These are phyloP conservation scores for Megatriorchis doriae DNA, from an alignment of 2,113 vertebrate genomes.

Conservation along the genomic window DNA sequence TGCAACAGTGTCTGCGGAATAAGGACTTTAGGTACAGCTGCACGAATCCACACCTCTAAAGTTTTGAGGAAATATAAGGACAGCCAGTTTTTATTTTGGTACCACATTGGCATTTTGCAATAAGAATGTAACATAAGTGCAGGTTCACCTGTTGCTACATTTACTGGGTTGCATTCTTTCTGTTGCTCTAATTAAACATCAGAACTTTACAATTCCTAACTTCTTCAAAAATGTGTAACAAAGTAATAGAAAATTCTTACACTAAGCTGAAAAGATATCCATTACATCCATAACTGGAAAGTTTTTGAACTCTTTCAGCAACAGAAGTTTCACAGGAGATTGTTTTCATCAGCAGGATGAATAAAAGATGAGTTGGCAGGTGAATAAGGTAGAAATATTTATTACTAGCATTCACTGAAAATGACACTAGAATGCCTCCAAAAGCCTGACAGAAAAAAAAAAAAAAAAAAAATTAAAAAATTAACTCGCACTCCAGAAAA, in stretches of 20 bases:
- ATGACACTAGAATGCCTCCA: neutral
- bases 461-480: neutral
- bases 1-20: too few relatives aligned
- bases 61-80: neutral
- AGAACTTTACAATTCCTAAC: neutral
- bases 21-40: neutral
- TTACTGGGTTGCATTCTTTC: neutral
- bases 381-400: constrained; percentile 39
- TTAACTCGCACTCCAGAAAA: neutral
- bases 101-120: neutral
- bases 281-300: neutral
- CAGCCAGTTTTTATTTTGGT: neutral
- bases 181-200: neutral
- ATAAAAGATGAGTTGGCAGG: constrained; percentile 60
- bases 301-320: neutral
- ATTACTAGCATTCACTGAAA: constrained; percentile 13
- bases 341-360: constrained; percentile 41
- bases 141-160: neutral
- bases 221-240: neutral
- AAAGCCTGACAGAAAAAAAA: neutral
- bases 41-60: neutral
- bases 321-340: neutral
- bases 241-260: neutral
- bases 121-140: neutral
- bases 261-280: neutral